Evolutionary conservation across 1,140 invertebrate genomes (phyloP), one percentile per base, ranked within the genome.

Genomic region (Ips nitidus): DNA sequence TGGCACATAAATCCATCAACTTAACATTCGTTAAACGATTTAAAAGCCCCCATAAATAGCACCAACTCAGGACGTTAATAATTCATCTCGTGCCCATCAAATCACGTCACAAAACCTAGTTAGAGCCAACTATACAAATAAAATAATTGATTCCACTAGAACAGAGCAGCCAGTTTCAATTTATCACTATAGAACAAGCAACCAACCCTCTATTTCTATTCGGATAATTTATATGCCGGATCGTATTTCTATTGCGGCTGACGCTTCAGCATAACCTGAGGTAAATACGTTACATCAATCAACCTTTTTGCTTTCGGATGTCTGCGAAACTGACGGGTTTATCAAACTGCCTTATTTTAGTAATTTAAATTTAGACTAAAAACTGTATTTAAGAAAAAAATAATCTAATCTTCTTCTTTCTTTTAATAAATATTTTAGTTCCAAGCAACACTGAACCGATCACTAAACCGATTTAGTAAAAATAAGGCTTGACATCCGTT

Each of bases 231-330:
- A 59, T 41, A 59, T 22, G 22, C 57, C 3, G 57, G 38, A 59
- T 41, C 57, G 57, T 42, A 42, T 59, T 59, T 40, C 57, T n/a
- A 59, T 59, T 59, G 57, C 42, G 42, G 5, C 8, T 42, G 8
- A 7, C 38, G 57, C 57, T 59, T 59, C 41, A 42, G n/a, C 57
- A 59, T 59, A 59, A 41, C 57, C 57, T 59, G 57, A 59, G 57
- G 57, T 59, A 59, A 59, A 59, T 59, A 59, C 41, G 41, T n/a
- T n/a, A 59, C 57, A 59, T 59, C 57, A 59, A 59, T 59, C 57
- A 59, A 59, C 6, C 57, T 59, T 59, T 59, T 59, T 59, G 57
- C 42, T 22, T 22, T 42, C 42, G 39, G 57, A n/a, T 59, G 42
- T 59, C 7, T 59, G 57, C 52, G 36, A 22, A 37, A 55, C 52